A percentile compares a stretch with the other conserved stretches of the same genome.
Conservation (phyloP, 23 tunicate genomes). For the Clavelina lepadiformis region DNA sequence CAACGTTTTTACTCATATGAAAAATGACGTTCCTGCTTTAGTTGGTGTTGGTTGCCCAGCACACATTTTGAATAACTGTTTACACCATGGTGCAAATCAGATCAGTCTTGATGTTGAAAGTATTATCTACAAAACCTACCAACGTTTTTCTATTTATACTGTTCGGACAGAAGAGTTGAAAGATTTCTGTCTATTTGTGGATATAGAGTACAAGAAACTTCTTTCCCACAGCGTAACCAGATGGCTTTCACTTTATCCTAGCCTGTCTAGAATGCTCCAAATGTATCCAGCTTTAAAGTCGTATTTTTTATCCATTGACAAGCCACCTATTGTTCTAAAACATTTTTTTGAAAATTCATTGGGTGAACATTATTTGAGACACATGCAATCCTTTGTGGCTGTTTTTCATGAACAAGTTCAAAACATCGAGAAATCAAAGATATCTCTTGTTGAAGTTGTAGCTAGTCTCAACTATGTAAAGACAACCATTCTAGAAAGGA, state of each 20-base stretch:
- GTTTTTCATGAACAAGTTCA: conserved; percentile 22
- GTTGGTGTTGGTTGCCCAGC: conserved; percentile 39
- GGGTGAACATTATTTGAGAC: conserved; percentile 16
- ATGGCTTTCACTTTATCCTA: conserved; percentile 39
- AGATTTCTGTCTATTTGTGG: conserved; percentile 12
- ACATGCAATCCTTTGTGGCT: conserved; percentile 26
- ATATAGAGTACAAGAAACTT: conserved; percentile 20
- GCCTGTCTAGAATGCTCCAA: conserved; percentile 23
- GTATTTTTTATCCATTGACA: conserved; percentile 23
- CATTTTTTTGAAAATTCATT: conserved; percentile 4
- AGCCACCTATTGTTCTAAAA: conserved; percentile 19
- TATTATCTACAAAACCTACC: conserved; percentile 22
- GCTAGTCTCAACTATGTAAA: conserved; percentile 25
- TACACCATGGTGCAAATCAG: conserved; percentile 22
- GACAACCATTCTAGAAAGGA: conserved; percentile 19
- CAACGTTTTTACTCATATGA: conserved; percentile 25
- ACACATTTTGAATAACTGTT: too few relatives aligned
- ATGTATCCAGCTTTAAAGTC: conserved; percentile 15
- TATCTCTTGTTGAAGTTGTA: conserved; percentile 30
- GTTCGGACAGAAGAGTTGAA: conserved; percentile 22
- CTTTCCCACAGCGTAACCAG: conserved; percentile 35
- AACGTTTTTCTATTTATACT: too few relatives aligned
- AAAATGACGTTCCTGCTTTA: conserved; percentile 3
- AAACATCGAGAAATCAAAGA: conserved; percentile 17
- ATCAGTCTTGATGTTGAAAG: conserved; percentile 17